A percentile compares a stretch with the other conserved stretches of the same genome.
Evolutionary conservation across 2,888 invertebrate species (phyloP).

Genomic region (Anarsia innoxiella): DNA sequence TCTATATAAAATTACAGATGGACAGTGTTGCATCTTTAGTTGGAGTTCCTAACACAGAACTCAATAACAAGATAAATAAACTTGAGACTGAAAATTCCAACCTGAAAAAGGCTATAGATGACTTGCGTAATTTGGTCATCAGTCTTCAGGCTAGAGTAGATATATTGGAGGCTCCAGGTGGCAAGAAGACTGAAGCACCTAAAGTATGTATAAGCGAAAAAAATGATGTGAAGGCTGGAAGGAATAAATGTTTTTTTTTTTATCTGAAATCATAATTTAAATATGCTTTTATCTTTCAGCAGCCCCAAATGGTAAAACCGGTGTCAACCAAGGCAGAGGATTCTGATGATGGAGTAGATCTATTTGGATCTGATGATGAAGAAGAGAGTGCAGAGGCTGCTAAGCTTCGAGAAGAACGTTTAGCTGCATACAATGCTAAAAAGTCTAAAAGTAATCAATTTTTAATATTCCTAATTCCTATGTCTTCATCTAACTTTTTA

Average conservation of each 20-base stretch:
- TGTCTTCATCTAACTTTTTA: too few species aligned
- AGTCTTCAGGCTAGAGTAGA: slow-evolving; percentile 65
- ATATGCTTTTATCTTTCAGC: too few species aligned
- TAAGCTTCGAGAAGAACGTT: slow-evolving; percentile 85
- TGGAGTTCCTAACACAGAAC: slow-evolving; percentile 71
- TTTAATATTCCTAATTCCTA: too few species aligned
- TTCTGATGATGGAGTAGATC: slow-evolving; percentile 85
- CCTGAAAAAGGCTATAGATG: slow-evolving; percentile 63
- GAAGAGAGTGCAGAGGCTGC: slow-evolving; percentile 84
- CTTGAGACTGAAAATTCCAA: slow-evolving; percentile 77
- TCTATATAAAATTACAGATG: too few species aligned
- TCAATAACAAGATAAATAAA: slow-evolving; percentile 67
- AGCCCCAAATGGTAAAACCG: too few species aligned
- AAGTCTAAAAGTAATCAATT: slow-evolving; percentile 85
- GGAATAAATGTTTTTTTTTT: too few species aligned
- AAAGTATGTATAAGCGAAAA: too few species aligned
- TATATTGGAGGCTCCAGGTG: slow-evolving; percentile 41
- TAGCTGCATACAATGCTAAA: slow-evolving; percentile 92
- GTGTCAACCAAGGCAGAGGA: slow-evolving; percentile 44
- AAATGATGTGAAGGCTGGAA: too few species aligned
- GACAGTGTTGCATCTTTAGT: slow-evolving; percentile 77
- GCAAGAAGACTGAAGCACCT: slow-evolving; percentile 31
- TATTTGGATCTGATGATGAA: slow-evolving; percentile 88
- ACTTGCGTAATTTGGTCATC: slow-evolving; percentile 60
- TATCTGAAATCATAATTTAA: too few species aligned